Evolutionary conservation across 2,113 vertebrate species (phyloP).

Genomic region (Zosterops lateralis): DNA sequence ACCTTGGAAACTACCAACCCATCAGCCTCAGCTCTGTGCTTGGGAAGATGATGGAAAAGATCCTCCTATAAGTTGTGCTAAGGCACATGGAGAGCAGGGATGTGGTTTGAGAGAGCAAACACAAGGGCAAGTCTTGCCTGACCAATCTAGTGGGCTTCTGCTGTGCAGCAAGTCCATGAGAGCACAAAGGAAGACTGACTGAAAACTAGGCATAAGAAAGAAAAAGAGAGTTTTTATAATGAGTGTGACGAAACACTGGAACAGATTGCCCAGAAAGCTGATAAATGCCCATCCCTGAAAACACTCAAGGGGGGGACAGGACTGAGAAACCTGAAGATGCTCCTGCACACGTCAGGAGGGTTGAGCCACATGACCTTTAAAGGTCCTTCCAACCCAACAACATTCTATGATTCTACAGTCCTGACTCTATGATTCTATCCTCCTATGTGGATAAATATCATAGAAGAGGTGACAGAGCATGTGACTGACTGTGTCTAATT

Average conservation of each 20-base stretch:
- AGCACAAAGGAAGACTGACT: not conserved
- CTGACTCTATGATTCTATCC: not conserved
- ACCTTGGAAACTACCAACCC: not conserved
- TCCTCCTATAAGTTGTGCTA: not conserved
- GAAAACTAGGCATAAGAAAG: not conserved
- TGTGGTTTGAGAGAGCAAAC: not conserved
- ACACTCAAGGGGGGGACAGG: not conserved
- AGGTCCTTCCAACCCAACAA: not conserved
- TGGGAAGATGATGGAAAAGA: not conserved
- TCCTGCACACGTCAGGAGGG: not conserved
- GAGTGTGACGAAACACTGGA: not conserved
- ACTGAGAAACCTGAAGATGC: not conserved
- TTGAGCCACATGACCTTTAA: not conserved
- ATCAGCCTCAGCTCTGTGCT: not conserved
- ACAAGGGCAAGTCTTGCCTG: not conserved
- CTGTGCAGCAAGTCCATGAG: accelerated
- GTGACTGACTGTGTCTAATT: not conserved
- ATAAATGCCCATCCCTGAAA: not conserved
- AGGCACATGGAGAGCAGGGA: not conserved
- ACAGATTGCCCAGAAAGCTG: not conserved
- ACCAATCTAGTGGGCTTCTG: not conserved
- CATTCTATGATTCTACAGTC: not conserved
- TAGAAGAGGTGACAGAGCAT: not conserved
- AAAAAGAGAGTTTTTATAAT: not conserved
- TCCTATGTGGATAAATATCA: not conserved